Base-by-base conservation (phyloP, 1,140 invertebrate genomes). In the Lepidostoma basale region DNA sequence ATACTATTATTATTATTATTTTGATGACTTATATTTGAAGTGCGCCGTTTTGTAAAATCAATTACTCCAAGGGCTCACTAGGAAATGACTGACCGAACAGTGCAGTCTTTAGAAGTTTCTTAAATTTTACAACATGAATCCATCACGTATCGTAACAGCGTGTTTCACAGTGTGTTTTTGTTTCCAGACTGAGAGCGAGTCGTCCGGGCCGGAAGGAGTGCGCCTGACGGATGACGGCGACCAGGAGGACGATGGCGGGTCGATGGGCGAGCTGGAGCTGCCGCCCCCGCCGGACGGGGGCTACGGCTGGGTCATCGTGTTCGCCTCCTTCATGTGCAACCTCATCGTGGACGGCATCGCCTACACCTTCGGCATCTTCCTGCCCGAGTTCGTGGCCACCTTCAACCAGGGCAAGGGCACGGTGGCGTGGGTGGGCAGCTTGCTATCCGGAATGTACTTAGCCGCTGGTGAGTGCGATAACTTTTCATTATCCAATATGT, bases 321-420 rank as follows among this genome's bases (percentile, higher is more conserved):
- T 97, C 74, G 95, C 94, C 44, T 96, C 94, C 6, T 99, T 99
- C 81, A 90, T 98, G 87, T 97, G 96, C 79, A 98, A 99, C 86
- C 90, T 99, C 83, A 93, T 99, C 69, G 95, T 98, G n/a, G 97
- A 99, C 78, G 97, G 97, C 68, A 95, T 97, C 33, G 93, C 94
- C 3, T 96, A 97, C 81, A 95, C 93, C 3, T 97, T 97, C 76
- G 95, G 95, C 42, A 89, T 96, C 74, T 96, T 96, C 81, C 85
- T 96, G 3, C 83, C 86, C 12, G 89, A 93, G 75, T 92, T 98
- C 66, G 90, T 93, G 30, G 82, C 80, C 12, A 90, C 92, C 77
- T 98, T 94, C 77, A 87, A 88, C 45, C 91, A 92, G 75, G 90
- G 92, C n/a, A 92, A 92, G 76, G 93, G 93, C 52, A 94, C 89